A percentile compares a stretch with the other conserved stretches of the same genome.
These are phyloP conservation scores for Campylorhamphus procurvoides DNA, from an alignment of 2,113 vertebrate genomes.

Conservation along the genomic window DNA sequence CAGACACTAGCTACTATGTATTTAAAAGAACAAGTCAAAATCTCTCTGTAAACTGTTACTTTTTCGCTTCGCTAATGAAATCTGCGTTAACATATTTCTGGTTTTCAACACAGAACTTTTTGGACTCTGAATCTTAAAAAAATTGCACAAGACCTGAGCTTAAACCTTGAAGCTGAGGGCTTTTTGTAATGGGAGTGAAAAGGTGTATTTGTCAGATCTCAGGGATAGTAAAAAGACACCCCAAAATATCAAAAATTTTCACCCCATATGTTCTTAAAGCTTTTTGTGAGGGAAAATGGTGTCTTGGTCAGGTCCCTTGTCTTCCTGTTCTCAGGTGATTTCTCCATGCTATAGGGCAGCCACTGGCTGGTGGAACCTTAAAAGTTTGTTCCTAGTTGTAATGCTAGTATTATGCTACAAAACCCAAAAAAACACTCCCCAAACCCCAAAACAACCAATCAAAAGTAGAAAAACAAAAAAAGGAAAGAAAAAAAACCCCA, in stretches of 20 bases:
- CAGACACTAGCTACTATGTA: not conserved
- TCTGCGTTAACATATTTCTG: not conserved
- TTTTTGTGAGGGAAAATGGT: not conserved
- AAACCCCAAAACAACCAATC: not conserved
- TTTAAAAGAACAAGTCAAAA: conserved; percentile 4
- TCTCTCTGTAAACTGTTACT: conserved; percentile 9
- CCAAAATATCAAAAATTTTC: not conserved
- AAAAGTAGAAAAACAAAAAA: not conserved
- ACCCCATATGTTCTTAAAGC: not conserved
- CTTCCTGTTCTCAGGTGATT: not conserved
- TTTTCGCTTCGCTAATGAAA: not conserved
- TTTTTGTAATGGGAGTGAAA: not conserved
- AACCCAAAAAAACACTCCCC: no score
- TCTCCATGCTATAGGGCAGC: not conserved
- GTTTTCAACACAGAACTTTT: not conserved
- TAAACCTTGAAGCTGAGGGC: not conserved
- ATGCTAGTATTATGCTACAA: not conserved
- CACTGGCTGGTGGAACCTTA: not conserved
- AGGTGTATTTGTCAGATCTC: not conserved
- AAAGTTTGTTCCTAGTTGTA: not conserved
- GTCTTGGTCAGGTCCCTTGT: not conserved
- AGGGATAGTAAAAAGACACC: accelerated
- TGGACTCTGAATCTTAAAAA: not conserved
- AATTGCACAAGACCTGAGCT: not conserved
- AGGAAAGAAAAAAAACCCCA: not conserved